These are phyloP conservation scores for Geodia barretti DNA, from an alignment of 37 sponge, comb jelly and placozoan genomes.

Conservation along the genomic window DNA sequence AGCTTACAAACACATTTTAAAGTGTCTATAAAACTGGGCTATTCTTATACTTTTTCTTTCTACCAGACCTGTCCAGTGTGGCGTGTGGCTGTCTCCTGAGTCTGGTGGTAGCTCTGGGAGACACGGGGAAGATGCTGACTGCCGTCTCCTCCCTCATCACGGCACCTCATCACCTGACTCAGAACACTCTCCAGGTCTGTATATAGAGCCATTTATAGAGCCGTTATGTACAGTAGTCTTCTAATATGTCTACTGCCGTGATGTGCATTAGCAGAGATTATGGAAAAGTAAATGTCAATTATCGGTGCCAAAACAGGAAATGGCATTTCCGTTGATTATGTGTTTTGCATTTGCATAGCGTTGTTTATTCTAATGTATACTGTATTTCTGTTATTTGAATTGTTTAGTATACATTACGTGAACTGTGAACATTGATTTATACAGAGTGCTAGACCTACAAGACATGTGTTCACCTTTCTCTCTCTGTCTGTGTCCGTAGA, in stretches of 20 bases:
- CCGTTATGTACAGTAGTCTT: too few species aligned
- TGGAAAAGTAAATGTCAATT: too few species aligned
- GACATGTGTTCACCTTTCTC: too few species aligned
- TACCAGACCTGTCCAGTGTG: constrained; percentile 58
- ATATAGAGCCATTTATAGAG: too few species aligned
- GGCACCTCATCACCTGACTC: constrained; percentile 24
- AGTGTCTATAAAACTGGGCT: not conserved
- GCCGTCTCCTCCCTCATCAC: constrained; percentile 74
- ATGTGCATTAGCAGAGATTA: too few species aligned
- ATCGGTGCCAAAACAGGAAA: too few species aligned
- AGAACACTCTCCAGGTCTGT: constrained; percentile 45
- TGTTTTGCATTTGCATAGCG: too few species aligned
- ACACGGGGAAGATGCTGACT: constrained; percentile 75
- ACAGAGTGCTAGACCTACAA: not conserved
- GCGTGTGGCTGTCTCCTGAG: constrained; percentile 82
- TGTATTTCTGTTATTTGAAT: not conserved
- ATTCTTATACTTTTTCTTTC: too few species aligned
- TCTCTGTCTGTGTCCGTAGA: constrained; percentile 23
- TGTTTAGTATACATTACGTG: not conserved
- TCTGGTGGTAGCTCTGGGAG: constrained; percentile 81
- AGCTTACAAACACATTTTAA: too few species aligned
- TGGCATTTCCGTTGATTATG: too few species aligned
- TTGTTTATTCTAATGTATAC: not conserved
- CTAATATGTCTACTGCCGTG: too few species aligned
- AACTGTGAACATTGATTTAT: not conserved